Conservation (phyloP, 1,140 invertebrate species). For the Orchesella cincta region DNA sequence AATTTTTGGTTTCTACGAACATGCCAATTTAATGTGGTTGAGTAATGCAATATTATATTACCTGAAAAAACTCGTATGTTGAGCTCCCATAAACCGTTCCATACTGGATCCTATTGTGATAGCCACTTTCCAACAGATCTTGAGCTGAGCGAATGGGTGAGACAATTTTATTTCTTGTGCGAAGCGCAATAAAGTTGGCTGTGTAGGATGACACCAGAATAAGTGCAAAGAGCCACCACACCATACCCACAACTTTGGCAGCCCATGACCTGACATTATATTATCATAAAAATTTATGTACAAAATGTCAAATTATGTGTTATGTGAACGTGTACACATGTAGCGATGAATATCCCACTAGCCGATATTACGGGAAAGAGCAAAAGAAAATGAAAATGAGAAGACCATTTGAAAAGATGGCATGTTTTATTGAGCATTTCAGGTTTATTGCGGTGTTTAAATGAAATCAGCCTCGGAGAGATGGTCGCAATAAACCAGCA, state of each 20-base stretch:
- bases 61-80: constrained; percentile 89
- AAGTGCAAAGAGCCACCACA: constrained; percentile 99
- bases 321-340: too few species aligned
- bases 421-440: constrained; percentile 26
- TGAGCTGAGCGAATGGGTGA: constrained; percentile 90
- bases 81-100: constrained; percentile 84
- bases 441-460: constrained; percentile 26
- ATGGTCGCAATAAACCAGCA: constrained; percentile 13
- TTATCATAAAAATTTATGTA: constrained; percentile 20
- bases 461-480: constrained; percentile 17
- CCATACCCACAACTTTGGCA: constrained; percentile 89
- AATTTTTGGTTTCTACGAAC: neutral
- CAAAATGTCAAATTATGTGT: too few species aligned
- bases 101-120: constrained; percentile 71
- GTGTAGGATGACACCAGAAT: constrained; percentile 98
- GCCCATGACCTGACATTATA: constrained; percentile 72
- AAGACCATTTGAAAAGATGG: constrained; percentile 5
- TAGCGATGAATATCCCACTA: too few species aligned
- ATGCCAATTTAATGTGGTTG: neutral
- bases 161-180: constrained; percentile 89
- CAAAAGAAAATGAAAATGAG: neutral
- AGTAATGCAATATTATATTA: constrained; percentile 56
- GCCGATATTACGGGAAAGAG: too few species aligned
- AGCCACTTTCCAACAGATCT: constrained; percentile 75
- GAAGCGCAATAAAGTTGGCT: constrained; percentile 94